Percentiles rank a stretch among this genome's conserved stretches.
Conservation (phyloP, 2,888 invertebrate genomes). For the Thymelicus acteon region DNA sequence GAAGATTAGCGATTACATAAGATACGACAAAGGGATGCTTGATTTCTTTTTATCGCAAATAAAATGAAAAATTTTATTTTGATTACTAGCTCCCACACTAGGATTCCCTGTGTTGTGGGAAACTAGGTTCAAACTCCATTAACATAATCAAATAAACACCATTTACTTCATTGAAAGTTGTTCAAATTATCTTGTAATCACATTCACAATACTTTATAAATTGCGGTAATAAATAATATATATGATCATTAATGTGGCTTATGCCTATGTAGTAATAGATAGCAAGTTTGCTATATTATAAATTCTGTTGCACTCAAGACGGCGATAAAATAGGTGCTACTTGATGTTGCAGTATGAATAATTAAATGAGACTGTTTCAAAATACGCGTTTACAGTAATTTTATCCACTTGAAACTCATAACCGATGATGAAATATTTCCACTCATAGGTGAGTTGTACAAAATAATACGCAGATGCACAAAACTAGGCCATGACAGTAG, state of each 20-base stretch:
- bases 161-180: neutral
- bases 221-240: neutral
- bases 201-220: too few relatives aligned
- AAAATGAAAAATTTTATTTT: too few relatives aligned
- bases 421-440: constrained; percentile 42
- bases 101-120: too few relatives aligned
- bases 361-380: constrained; percentile 41
- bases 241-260: neutral
- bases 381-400: constrained; percentile 31
- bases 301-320: constrained; percentile 11
- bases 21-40: neutral
- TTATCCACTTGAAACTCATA: constrained; percentile 27
- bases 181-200: too few relatives aligned
- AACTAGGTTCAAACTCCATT: too few relatives aligned
- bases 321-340: constrained; percentile 13
- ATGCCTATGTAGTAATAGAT: constrained; percentile 3
- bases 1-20: neutral
- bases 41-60: neutral
- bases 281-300: constrained; percentile 2
- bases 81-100: too few relatives aligned
- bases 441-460: constrained; percentile 54
- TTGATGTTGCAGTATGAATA: constrained; percentile 29
- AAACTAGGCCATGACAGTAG: constrained; percentile 58
- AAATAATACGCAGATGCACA: constrained; percentile 52
- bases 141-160: too few relatives aligned